Evolutionary conservation across 2,888 invertebrate species (phyloP), one percentile per base, ranked within the genome.

Genomic region (Zygogramma bicolorata): DNA sequence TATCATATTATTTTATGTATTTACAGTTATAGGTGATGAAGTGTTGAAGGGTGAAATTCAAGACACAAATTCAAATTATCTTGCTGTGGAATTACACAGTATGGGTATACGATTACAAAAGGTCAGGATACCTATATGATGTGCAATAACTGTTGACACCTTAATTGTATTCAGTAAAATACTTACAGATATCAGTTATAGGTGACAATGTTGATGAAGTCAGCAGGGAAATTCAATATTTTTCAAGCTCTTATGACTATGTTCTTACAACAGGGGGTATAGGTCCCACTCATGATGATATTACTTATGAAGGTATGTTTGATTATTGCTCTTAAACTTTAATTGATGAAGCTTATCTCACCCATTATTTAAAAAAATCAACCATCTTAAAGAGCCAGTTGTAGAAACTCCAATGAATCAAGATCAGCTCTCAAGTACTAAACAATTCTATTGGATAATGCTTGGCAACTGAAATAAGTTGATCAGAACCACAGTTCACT

Each of bases 221-320:
- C 70, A 89, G 91, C 3, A 82, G 88, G 25, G 93, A 93, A 87
- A 91, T 94, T 2, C 84, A 85, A 60, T 75, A 86, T 42, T 92
- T 93, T 82, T 92, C 93, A 2, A 80, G 85, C 2, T 86, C 82
- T 65, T 93, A 88, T 82, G 89, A 90, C 57, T 90, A 91, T 85
- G 94, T 94, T 7, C 88, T 94, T 69, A 94, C 94, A 0, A 90
- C 93, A 0, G 94, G 94, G 20, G 94, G 94, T 34, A 91, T 94
- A 73, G 94, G 94, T 13, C 94, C 94, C 1, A 94, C 94, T 15
- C 94, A 94, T 84, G 94, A 94, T 86, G 94, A 94, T 85, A 88
- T 93, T 79, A 94, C 94, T 0, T 93, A 91, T 86, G 91, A 92
- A 88, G 93, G 93, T 85, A 78, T 49, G 67, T 65, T 57, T 7